phyloP scores from a whole-genome alignment of 2,113 vertebrate genomes.

The Quiscalus mexicanus region DNA sequence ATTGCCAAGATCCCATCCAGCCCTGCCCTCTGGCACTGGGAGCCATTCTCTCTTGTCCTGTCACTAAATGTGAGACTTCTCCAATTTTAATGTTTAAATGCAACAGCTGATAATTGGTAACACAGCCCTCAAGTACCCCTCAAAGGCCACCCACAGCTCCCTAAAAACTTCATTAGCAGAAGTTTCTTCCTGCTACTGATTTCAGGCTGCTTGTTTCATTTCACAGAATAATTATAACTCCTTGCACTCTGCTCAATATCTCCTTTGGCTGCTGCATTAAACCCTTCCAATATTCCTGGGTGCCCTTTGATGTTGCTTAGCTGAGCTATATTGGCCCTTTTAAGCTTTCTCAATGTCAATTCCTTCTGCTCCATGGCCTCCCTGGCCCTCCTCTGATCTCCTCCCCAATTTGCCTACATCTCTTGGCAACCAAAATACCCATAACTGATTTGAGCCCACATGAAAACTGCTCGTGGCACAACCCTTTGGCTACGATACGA shows the following conservation, averaged over 20 bases:
- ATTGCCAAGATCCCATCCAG: accelerated
- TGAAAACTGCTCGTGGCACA: conserved; percentile 16
- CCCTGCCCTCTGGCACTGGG: background rate
- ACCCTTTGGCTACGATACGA: conserved; percentile 20
- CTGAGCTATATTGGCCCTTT: conserved; percentile 46
- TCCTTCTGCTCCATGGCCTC: conserved; percentile 7
- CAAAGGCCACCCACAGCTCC: background rate
- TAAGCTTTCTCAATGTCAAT: conserved; percentile 51
- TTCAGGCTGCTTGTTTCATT: background rate
- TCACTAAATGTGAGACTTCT: background rate
- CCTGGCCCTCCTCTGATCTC: conserved; percentile 44
- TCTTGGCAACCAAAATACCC: conserved; percentile 47
- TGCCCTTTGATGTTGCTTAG: conserved; percentile 56
- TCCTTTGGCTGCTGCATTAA: background rate
- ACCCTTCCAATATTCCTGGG: conserved; percentile 16
- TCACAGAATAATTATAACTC: conserved; percentile 29
- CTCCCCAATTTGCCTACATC: conserved; percentile 41
- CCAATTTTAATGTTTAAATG: background rate
- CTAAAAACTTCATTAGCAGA: background rate
- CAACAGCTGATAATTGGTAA: background rate
- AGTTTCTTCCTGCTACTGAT: background rate
- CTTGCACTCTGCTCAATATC: conserved; percentile 23
- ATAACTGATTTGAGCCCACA: background rate
- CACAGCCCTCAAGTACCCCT: background rate
- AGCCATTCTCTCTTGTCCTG: accelerated